Conservation (phyloP, 1,140 invertebrate species). For the Saccostrea echinata region DNA sequence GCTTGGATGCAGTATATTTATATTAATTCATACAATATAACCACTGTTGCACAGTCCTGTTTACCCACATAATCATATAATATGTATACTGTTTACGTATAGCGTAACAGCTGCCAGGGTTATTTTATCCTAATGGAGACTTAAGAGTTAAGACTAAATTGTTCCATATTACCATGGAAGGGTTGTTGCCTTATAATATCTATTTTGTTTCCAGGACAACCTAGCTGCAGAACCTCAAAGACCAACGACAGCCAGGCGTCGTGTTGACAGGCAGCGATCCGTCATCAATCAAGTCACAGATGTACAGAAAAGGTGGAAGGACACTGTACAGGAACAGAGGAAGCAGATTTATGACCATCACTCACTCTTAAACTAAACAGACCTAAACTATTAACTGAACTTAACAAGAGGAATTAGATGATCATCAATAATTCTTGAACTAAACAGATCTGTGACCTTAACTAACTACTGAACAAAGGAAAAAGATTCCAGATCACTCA, state of each 20-base stretch:
- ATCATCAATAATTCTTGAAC: background rate
- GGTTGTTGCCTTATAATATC: too few species aligned
- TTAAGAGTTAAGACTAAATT: too few species aligned
- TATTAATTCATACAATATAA: too few species aligned
- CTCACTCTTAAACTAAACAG: slow-evolving; percentile 95
- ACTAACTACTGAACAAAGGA: background rate
- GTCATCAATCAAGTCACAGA: slow-evolving; percentile 94
- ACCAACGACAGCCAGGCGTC: background rate
- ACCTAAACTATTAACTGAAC: background rate
- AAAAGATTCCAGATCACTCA: background rate
- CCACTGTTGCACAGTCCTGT: too few species aligned
- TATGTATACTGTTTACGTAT: too few species aligned
- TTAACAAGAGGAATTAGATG: too few species aligned
- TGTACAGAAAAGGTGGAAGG: slow-evolving; percentile 98
- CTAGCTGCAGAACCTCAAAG: background rate
- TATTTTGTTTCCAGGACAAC: background rate
- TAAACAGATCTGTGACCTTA: background rate
- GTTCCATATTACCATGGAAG: too few species aligned
- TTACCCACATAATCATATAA: too few species aligned
- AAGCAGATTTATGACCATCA: slow-evolving; percentile 98
- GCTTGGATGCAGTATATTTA: too few species aligned
- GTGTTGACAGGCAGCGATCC: slow-evolving; percentile 66
- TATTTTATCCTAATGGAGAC: too few species aligned
- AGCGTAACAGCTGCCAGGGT: too few species aligned
- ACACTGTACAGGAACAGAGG: slow-evolving; percentile 96